Base-by-base conservation (phyloP, 1,140 invertebrate species). In the Drosophila watanabei region DNA sequence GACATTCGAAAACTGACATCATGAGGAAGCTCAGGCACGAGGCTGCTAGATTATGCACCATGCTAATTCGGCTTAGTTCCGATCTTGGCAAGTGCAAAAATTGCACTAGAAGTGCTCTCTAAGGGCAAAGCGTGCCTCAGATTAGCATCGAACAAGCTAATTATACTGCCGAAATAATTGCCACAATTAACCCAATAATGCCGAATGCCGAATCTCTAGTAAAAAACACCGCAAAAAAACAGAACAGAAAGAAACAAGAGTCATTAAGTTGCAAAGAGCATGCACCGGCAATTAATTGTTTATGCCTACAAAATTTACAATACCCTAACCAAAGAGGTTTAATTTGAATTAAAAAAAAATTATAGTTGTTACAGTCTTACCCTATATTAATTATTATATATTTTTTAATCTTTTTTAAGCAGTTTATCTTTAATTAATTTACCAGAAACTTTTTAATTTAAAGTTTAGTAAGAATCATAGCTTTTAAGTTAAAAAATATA, bases 1-100 rank as follows among this genome's bases (percentile, higher is more conserved):
- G 63, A 51, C 70, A 65, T 63, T 76, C 61, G 57, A 61, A 52
- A 49, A 56, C 57, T 69, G 63, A 86, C 63, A 76, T 66, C 51
- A 68, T 71, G 43, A 75, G 78, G 85, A 88, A 84, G 78, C 80
- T 73, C 68, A 60, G 62, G 69, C 77, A 68, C 66, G 52, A 45
- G 68, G 57, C 76, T 71, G 52, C 83, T 64, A 41, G 58, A 24
- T 64, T 58, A 75, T 77, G 71, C 68, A 24, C 61, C 54, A 75
- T 77, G 71, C 68, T 77, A 80, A 88, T 78, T 69, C 72, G 63
- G 13, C 6, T 76, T 69, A 69, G 61, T 63, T 63, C 39, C 60
- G 70, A 57, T 76, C 73, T 24, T 1, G 20, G 35, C n/a, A 64
- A 65, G 35, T 65, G 46, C 46, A 35, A 72, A 43, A 58, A 57